Percentiles rank a stretch among this genome's conserved stretches.
These are phyloP conservation scores for Cyprinella venusta DNA, from an alignment of 2,797 vertebrate species.

Conservation along the genomic window DNA sequence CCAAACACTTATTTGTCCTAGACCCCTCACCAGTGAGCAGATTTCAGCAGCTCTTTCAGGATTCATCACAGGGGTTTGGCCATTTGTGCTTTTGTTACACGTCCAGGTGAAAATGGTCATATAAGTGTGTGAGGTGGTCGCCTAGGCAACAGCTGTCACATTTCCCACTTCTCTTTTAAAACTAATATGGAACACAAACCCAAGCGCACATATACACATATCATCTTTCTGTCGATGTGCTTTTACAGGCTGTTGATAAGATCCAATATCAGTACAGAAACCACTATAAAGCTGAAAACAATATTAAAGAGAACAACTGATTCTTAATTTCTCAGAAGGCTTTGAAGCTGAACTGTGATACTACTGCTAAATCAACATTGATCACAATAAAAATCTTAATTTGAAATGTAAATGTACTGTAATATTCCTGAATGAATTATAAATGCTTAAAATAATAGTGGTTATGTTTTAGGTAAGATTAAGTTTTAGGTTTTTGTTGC, in stretches of 20 bases:
- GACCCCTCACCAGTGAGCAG: conserved; percentile 1
- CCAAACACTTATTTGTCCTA: background rate
- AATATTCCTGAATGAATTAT: background rate
- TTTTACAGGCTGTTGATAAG: conserved; percentile 11
- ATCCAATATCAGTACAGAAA: conserved; percentile 2
- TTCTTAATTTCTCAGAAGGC: background rate
- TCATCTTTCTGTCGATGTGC: background rate
- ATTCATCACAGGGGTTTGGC: background rate
- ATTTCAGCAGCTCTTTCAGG: background rate
- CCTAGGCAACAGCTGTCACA: conserved; percentile 59
- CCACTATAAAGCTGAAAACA: conserved; percentile 10
- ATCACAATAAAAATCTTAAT: background rate
- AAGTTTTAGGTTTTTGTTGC: background rate
- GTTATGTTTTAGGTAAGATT: background rate
- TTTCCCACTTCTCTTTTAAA: conserved; percentile 9
- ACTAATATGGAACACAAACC: conserved; percentile 1
- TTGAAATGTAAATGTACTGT: background rate
- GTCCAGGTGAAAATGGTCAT: conserved; percentile 29
- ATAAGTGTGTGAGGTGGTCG: conserved; percentile 53
- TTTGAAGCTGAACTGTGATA: background rate
- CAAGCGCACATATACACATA: background rate
- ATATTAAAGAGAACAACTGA: background rate
- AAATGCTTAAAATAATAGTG: background rate
- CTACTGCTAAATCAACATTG: background rate
- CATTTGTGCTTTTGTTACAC: conserved; percentile 27